Evolutionary conservation across 2,797 vertebrate species (phyloP).

Genomic region (Sebastes paucispinis): DNA sequence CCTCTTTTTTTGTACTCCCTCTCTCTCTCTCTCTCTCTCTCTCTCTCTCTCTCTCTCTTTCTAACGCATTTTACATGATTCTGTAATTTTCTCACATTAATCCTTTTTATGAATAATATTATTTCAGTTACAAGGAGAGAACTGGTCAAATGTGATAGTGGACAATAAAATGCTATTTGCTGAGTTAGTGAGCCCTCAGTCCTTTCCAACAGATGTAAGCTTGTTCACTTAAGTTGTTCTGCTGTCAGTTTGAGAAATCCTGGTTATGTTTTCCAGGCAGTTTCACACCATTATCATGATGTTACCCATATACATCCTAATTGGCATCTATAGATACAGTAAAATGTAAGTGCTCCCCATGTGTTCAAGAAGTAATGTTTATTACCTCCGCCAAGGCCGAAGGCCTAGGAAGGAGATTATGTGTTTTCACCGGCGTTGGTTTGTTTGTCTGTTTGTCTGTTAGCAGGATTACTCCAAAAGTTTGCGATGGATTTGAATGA

Average conservation of each 20-base stretch:
- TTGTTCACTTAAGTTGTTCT: not conserved
- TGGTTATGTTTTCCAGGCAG: not conserved
- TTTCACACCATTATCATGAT: not conserved
- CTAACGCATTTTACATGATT: not conserved
- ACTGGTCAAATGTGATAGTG: not conserved
- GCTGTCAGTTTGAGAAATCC: not conserved
- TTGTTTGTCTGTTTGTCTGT: no score
- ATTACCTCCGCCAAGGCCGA: no score
- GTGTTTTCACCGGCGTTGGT: no score
- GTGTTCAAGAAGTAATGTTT: not conserved
- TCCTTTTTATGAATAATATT: conserved; percentile 19
- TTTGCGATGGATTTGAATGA: no score
- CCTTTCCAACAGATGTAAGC: not conserved
- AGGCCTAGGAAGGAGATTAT: no score
- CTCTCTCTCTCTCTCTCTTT: no score
- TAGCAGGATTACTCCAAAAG: no score
- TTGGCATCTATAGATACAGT: not conserved
- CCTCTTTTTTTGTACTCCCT: no score
- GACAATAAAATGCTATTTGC: not conserved
- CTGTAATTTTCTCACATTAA: conserved; percentile 20
- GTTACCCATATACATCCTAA: not conserved
- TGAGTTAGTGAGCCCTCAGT: not conserved
- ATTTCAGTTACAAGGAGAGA: not conserved
- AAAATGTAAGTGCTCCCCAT: not conserved
- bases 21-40: no score